Conservation (phyloP, 2,113 vertebrate genomes). For the Calyptommatus sinebrachiatus region DNA sequence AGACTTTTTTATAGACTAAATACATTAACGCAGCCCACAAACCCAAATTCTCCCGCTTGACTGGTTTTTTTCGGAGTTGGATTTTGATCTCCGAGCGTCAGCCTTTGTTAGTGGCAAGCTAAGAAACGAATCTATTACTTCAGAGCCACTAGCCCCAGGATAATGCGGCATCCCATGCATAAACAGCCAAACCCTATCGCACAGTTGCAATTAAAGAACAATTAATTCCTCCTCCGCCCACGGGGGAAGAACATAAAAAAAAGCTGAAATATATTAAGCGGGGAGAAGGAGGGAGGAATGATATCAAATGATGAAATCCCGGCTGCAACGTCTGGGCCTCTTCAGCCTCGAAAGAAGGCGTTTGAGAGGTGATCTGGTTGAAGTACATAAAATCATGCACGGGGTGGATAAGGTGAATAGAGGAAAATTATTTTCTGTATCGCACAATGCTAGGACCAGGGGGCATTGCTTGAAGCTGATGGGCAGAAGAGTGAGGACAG, state of each 20-base stretch:
- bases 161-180: fast-evolving
- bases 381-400: too few relatives aligned
- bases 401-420: too few relatives aligned
- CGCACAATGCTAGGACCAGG: too few relatives aligned
- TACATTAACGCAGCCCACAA: neutral
- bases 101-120: neutral
- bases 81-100: neutral
- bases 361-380: too few relatives aligned
- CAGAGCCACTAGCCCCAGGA: neutral
- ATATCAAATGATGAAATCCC: too few relatives aligned
- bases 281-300: neutral
- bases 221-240: conserved; percentile 10
- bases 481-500: too few relatives aligned
- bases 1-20: too few relatives aligned
- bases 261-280: neutral
- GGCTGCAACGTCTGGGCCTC: too few relatives aligned
- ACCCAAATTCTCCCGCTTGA: neutral
- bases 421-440: too few relatives aligned
- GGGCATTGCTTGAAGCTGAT: too few relatives aligned
- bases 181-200: neutral
- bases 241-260: neutral
- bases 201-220: conserved; percentile 22
- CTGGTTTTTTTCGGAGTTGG: neutral
- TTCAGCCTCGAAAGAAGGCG: too few relatives aligned
- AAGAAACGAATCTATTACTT: neutral